phyloP scores from a whole-genome alignment of 2,113 vertebrate species.

The Tachysurus vachellii region DNA sequence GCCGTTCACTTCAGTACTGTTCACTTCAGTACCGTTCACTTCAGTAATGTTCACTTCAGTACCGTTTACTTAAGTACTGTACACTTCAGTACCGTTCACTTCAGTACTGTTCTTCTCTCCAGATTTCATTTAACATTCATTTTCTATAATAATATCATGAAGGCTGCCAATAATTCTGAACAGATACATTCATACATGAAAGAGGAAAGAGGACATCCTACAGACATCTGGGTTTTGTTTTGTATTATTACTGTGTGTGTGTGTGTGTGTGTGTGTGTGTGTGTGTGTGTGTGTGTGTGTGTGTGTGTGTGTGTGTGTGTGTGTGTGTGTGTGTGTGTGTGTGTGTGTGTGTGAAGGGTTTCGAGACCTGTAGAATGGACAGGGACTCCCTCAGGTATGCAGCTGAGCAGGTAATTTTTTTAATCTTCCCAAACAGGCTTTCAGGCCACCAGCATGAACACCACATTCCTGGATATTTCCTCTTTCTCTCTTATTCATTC shows the following conservation, averaged over 20 bases:
- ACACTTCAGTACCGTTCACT: too few relatives aligned
- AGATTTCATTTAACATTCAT: neutral
- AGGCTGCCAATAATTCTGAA: neutral
- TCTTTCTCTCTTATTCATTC: constrained; percentile 27
- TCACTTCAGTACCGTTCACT: too few relatives aligned
- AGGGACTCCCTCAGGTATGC: constrained; percentile 51
- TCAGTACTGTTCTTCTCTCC: neutral
- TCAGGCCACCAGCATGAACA: neutral
- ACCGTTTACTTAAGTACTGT: too few relatives aligned
- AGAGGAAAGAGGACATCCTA: neutral
- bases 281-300: too few relatives aligned
- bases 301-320: neutral
- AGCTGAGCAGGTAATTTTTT: constrained; percentile 8
- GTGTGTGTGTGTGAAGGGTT: constrained; percentile 21
- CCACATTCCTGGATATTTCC: neutral
- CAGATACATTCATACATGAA: neutral
- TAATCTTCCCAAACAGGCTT: neutral
- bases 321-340: neutral
- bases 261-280: too few relatives aligned
- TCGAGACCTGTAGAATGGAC: neutral
- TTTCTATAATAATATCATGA: neutral
- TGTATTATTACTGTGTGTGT: neutral
- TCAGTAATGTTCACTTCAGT: too few relatives aligned
- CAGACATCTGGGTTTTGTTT: neutral
- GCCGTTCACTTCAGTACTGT: too few relatives aligned